Evolutionary conservation across 2,888 invertebrate species (phyloP).

Genomic region (Noctua fimbriata): DNA sequence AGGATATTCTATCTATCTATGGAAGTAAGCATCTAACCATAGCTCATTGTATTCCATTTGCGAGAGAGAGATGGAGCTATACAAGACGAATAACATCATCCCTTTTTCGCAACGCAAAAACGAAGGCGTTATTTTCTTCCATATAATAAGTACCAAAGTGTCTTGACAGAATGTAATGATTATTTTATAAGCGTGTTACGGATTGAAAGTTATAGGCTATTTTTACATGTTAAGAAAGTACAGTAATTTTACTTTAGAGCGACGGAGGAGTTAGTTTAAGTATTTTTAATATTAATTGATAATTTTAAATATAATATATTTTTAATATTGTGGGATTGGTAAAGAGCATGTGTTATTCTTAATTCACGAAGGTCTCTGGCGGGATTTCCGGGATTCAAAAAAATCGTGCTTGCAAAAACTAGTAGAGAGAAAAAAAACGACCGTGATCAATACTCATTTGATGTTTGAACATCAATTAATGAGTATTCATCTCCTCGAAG

Average conservation of each 20-base stretch:
- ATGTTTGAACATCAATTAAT: constrained; percentile 4
- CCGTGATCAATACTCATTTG: not conserved
- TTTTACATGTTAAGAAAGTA: constrained; percentile 10
- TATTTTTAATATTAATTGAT: constrained; percentile 28
- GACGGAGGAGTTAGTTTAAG: constrained; percentile 9
- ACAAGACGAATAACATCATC: not conserved
- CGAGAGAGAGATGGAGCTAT: not conserved
- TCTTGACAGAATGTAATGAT: constrained; percentile 29
- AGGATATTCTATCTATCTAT: not conserved
- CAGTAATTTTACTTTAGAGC: constrained; percentile 33
- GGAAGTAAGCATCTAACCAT: constrained; percentile 6
- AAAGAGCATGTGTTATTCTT: not conserved
- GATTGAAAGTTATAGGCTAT: constrained; percentile 6
- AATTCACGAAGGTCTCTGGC: not conserved
- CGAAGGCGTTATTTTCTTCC: not conserved
- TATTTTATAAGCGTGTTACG: constrained; percentile 1
- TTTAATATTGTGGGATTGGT: constrained; percentile 10
- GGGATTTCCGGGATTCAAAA: not conserved
- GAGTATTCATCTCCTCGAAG: constrained; percentile 40
- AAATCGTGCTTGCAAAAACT: not conserved
- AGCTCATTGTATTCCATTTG: not conserved
- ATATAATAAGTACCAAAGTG: constrained; percentile 41
- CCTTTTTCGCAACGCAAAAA: not conserved
- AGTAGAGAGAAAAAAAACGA: not conserved
- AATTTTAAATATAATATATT: not conserved